These are phyloP conservation scores for Candoia aspera DNA, from an alignment of 2,113 vertebrate species.

Conservation along the genomic window DNA sequence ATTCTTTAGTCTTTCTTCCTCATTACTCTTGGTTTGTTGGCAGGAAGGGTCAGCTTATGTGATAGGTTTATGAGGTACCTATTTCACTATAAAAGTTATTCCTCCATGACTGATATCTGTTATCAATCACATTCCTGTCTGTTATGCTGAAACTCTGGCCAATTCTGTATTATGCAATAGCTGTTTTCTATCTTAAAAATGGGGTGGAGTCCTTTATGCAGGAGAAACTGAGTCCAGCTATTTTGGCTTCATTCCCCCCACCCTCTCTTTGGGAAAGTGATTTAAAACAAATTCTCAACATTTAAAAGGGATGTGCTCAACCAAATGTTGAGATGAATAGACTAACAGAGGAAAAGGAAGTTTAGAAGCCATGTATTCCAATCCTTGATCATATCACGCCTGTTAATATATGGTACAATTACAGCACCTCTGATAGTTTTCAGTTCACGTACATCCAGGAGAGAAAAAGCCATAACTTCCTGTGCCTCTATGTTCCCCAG, in stretches of 20 bases:
- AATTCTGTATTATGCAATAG: background rate
- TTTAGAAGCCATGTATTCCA: background rate
- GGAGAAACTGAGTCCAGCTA: rapidly evolving
- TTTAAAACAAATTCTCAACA: background rate
- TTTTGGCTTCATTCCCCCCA: background rate
- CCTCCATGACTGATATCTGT: background rate
- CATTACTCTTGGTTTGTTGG: constrained; percentile 21
- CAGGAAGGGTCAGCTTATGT: background rate
- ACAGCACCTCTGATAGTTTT: background rate
- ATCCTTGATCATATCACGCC: background rate
- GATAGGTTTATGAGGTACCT: constrained; percentile 10
- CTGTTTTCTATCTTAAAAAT: background rate
- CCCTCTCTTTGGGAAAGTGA: background rate
- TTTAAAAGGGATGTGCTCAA: background rate
- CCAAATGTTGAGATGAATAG: background rate
- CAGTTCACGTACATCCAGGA: background rate
- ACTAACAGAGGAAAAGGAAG: background rate
- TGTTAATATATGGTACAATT: background rate
- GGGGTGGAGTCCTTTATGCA: background rate
- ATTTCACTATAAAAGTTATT: constrained; percentile 3
- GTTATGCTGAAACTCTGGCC: background rate
- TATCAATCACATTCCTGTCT: constrained; percentile 17
- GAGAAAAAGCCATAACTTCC: background rate
- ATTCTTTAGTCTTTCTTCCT: background rate
- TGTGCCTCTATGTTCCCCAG: background rate